A percentile compares a stretch with the other conserved stretches of the same genome.
Conservation (phyloP, 2,888 invertebrate species). For the Idaea straminata region DNA sequence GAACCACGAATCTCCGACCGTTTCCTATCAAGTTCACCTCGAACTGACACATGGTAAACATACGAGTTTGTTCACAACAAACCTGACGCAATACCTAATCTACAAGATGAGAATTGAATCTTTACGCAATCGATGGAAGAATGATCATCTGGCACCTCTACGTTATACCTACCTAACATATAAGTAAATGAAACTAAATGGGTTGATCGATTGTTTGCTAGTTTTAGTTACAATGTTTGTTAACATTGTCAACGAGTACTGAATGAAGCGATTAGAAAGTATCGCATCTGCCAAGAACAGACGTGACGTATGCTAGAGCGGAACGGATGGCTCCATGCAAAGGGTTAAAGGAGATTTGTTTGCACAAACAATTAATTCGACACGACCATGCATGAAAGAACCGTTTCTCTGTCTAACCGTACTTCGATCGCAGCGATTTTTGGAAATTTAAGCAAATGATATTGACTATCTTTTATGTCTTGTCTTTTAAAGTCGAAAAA, state of each 20-base stretch:
- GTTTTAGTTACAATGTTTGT: constrained; percentile 64
- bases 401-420: constrained; percentile 37
- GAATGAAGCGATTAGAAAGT: constrained; percentile 76
- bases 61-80: constrained; percentile 47
- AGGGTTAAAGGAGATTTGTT: constrained; percentile 68
- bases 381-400: constrained; percentile 47
- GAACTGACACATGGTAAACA: constrained; percentile 50
- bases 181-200: constrained; percentile 66
- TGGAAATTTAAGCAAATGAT: background rate
- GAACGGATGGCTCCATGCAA: constrained; percentile 68
- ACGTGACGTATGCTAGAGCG: constrained; percentile 74
- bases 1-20: constrained; percentile 75
- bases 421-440: background rate
- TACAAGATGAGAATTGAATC: constrained; percentile 27
- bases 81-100: constrained; percentile 30
- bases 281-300: constrained; percentile 73
- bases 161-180: constrained; percentile 48
- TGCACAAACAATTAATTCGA: constrained; percentile 71
- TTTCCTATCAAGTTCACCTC: constrained; percentile 70
- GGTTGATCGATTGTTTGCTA: constrained; percentile 67
- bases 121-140: constrained; percentile 48
- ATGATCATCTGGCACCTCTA: constrained; percentile 46
- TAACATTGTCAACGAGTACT: constrained; percentile 42
- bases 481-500: background rate
- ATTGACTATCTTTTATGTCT: background rate